phyloP scores from a whole-genome alignment of 1,140 invertebrate genomes.

The Euwallacea similis region DNA sequence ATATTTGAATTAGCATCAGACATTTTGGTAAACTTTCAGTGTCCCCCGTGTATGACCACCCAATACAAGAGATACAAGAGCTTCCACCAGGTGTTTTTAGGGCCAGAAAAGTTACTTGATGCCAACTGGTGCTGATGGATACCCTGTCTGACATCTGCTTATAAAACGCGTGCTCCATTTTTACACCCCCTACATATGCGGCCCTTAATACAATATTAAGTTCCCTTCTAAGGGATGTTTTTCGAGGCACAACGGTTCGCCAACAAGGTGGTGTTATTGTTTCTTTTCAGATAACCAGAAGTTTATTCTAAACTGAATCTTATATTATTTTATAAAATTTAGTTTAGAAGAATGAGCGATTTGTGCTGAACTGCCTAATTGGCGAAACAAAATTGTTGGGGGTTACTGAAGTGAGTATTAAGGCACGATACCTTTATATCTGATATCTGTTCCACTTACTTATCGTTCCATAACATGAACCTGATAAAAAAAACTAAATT shows the following conservation, averaged over 20 bases:
- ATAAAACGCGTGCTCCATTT: conserved; percentile 29
- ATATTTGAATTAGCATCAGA: too few species aligned
- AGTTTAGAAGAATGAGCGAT: background rate
- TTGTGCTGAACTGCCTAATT: background rate
- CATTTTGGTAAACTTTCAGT: too few species aligned
- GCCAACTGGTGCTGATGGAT: conserved; percentile 27
- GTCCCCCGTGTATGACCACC: too few species aligned
- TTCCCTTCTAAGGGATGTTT: conserved; percentile 25
- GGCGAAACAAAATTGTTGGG: too few species aligned
- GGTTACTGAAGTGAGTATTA: too few species aligned
- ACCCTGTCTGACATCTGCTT: conserved; percentile 31
- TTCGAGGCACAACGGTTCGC: conserved; percentile 7
- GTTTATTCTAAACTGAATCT: too few species aligned
- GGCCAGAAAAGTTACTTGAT: conserved; percentile 29
- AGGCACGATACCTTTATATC: background rate
- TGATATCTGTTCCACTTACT: background rate
- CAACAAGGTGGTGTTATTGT: conserved; percentile 17
- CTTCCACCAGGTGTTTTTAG: conserved; percentile 21
- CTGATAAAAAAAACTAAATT: conserved; percentile 12
- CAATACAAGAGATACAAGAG: background rate
- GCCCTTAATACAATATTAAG: conserved; percentile 25
- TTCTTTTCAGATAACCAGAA: conserved; percentile 1
- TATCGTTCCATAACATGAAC: conserved; percentile 19
- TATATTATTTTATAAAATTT: too few species aligned
- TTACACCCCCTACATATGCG: conserved; percentile 23